A percentile compares a stretch with the other conserved stretches of the same genome.
Conservation (phyloP, 2,888 invertebrate species). For the Isoperla grammatica region DNA sequence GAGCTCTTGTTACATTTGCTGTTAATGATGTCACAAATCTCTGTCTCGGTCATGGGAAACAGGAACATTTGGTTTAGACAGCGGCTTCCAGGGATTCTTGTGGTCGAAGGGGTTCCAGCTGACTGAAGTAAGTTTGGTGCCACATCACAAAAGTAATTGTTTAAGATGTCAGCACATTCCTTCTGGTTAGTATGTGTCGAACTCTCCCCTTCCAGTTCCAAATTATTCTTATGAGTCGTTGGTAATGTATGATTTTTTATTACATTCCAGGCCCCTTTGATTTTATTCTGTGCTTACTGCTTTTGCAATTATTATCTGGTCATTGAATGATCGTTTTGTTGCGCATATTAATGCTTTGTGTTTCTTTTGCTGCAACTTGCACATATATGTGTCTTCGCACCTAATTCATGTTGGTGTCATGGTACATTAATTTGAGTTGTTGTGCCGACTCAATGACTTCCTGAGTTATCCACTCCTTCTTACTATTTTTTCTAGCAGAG, state of each 20-base stretch:
- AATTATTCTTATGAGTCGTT: neutral
- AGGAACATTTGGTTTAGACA: constrained; percentile 4
- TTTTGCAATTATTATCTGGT: neutral
- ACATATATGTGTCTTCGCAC: neutral
- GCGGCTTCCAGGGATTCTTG: too few relatives aligned
- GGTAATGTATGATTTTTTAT: neutral
- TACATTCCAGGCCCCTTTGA: neutral
- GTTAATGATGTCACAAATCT: neutral
- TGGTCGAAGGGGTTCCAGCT: neutral
- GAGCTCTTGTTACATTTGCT: neutral
- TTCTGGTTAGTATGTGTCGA: neutral
- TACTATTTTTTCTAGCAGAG: neutral
- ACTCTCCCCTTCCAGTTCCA: neutral
- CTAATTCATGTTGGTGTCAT: neutral
- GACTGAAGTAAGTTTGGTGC: neutral
- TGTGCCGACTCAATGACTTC: neutral
- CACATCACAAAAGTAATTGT: constrained; percentile 1
- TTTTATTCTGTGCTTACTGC: neutral
- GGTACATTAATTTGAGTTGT: neutral
- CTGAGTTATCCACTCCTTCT: neutral
- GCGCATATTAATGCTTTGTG: neutral
- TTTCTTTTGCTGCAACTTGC: neutral
- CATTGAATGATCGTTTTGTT: neutral
- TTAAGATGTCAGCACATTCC: constrained; percentile 4
- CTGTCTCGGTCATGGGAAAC: neutral